Evolutionary conservation across 2,797 vertebrate genomes (phyloP).

Genomic region (Galaxias olidus): DNA sequence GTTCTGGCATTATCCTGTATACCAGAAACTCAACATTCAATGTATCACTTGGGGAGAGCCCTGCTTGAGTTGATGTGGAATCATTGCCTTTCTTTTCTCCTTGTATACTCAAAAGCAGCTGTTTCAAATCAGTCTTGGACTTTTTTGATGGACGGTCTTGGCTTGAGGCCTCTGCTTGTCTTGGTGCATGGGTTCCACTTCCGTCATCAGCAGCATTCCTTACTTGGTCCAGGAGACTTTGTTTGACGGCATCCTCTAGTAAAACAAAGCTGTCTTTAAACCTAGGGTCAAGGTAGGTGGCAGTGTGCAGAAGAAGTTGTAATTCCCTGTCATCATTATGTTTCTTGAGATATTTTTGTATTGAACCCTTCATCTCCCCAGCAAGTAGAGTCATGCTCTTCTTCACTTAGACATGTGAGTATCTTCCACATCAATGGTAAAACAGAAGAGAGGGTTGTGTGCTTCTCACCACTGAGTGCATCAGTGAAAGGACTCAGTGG

Average conservation of each 20-base stretch:
- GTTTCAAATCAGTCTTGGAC: slow-evolving; percentile 10
- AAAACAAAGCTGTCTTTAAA: slow-evolving; percentile 16
- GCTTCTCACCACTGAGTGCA: slow-evolving; percentile 16
- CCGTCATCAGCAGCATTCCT: neutral
- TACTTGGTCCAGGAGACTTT: slow-evolving; percentile 7
- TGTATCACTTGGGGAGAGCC: neutral
- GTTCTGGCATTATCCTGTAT: slow-evolving; percentile 10
- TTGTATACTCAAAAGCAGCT: slow-evolving; percentile 11
- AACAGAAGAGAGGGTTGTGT: slow-evolving; percentile 13
- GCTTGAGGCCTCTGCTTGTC: slow-evolving; percentile 1
- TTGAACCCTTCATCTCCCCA: too few relatives aligned
- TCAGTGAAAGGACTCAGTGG: slow-evolving; percentile 13
- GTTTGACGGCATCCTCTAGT: slow-evolving; percentile 5
- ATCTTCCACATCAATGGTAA: slow-evolving; percentile 23
- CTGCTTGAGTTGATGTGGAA: neutral
- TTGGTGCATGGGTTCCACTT: neutral
- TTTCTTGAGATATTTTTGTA: too few relatives aligned
- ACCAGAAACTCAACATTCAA: neutral
- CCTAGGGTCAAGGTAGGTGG: slow-evolving; percentile 13
- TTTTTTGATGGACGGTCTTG: slow-evolving; percentile 10
- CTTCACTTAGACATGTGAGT: neutral
- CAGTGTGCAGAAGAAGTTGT: slow-evolving; percentile 15
- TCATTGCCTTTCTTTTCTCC: slow-evolving; percentile 1
- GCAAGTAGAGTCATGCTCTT: slow-evolving; percentile 1
- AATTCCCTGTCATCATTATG: slow-evolving; percentile 9